phyloP scores from a whole-genome alignment of 2,888 invertebrate species.

The Drosophila paramelanica region DNA sequence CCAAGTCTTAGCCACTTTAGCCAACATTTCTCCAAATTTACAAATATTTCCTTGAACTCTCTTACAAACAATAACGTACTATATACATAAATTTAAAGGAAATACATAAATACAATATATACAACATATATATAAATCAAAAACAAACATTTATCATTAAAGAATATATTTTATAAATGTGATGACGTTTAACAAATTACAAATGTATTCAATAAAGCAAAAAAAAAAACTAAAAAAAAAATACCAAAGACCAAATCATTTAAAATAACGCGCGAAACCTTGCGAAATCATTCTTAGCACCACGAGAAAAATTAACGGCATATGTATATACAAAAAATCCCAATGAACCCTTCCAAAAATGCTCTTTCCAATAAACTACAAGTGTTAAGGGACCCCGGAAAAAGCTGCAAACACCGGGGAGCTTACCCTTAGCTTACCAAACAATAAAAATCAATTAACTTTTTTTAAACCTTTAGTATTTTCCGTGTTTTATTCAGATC shows the following conservation, averaged over 20 bases:
- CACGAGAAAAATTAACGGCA: not conserved
- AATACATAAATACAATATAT: conserved; percentile 38
- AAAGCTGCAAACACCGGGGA: not conserved
- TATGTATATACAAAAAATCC: too few relatives aligned
- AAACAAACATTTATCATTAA: conserved; percentile 14
- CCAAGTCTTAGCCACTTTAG: conserved; percentile 26
- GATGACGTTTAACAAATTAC: conserved; percentile 54
- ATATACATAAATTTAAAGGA: conserved; percentile 26
- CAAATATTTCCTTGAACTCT: conserved; percentile 2
- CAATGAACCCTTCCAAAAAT: too few relatives aligned
- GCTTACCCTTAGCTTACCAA: too few relatives aligned
- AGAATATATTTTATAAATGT: conserved; percentile 65
- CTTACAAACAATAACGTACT: conserved; percentile 15
- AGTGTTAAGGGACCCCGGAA: not conserved
- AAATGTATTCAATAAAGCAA: conserved; percentile 34
- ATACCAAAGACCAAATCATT: conserved; percentile 32
- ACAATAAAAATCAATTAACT: too few relatives aligned
- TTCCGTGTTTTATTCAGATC: too few relatives aligned
- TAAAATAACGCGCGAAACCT: conserved; percentile 5
- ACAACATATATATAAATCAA: not conserved
- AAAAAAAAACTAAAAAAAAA: conserved; percentile 26
- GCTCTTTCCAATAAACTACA: not conserved
- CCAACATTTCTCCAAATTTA: conserved; percentile 6
- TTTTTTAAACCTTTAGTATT: too few relatives aligned
- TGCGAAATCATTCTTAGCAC: not conserved